Conservation (phyloP, 2,888 invertebrate species). For the Tricholauxania praeusta region DNA sequence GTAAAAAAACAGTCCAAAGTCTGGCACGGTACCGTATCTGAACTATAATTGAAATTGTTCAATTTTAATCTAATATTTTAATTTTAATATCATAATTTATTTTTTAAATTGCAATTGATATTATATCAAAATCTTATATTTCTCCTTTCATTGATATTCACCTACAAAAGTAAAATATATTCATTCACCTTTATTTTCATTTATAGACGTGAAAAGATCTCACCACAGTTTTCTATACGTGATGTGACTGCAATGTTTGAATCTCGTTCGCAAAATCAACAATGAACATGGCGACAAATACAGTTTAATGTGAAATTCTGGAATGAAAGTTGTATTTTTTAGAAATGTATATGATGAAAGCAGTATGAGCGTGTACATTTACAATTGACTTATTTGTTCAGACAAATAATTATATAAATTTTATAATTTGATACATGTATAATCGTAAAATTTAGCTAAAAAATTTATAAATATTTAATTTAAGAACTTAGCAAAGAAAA, state of each 20-base stretch:
- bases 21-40: no score
- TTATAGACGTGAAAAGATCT: constrained; percentile 77
- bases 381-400: no score
- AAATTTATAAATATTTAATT: not conserved
- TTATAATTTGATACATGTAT: constrained; percentile 17
- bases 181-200: constrained; percentile 12
- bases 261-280: constrained; percentile 73
- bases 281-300: constrained; percentile 44
- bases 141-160: no score
- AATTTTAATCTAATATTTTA: no score
- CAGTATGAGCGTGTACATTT: no score
- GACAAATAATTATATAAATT: constrained; percentile 7
- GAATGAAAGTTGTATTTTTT: no score
- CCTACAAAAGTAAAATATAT: not conserved
- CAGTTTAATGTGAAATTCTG: not conserved
- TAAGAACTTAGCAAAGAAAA: not conserved
- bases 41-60: no score
- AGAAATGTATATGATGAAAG: no score
- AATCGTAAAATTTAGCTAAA: not conserved
- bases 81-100: no score
- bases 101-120: no score
- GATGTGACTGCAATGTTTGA: constrained; percentile 88
- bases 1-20: no score
- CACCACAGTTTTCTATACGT: constrained; percentile 80
- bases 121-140: no score